Percentiles rank a stretch among this genome's conserved stretches.
These are phyloP conservation scores for Lutraria lutraria DNA, from an alignment of 2,888 invertebrate genomes.

Conservation along the genomic window DNA sequence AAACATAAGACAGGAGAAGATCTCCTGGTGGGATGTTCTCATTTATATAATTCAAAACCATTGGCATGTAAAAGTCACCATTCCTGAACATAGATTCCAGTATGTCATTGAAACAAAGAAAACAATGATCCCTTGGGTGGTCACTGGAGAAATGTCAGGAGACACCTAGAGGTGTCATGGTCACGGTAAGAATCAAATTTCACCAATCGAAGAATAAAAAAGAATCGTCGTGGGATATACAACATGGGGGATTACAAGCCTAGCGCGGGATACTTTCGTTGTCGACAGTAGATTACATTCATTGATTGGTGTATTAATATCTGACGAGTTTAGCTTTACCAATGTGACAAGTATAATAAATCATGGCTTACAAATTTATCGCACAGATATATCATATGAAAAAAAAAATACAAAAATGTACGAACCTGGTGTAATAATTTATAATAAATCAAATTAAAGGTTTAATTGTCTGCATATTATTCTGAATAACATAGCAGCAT, in stretches of 20 bases:
- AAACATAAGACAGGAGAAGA: background rate
- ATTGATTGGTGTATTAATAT: background rate
- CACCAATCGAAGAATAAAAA: background rate
- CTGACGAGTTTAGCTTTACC: background rate
- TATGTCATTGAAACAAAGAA: background rate
- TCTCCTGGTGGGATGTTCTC: background rate
- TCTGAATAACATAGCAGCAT: background rate
- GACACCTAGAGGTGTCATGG: background rate
- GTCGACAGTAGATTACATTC: background rate
- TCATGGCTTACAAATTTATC: background rate
- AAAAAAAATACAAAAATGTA: too few species aligned
- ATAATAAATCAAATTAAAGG: background rate
- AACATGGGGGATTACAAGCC: background rate
- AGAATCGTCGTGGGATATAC: background rate
- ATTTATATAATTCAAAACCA: background rate
- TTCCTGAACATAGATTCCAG: background rate
- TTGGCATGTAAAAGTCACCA: background rate
- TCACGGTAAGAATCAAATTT: background rate
- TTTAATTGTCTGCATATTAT: background rate
- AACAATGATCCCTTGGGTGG: background rate
- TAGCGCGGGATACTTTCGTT: background rate
- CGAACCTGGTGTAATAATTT: background rate
- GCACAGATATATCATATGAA: background rate
- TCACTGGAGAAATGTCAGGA: background rate
- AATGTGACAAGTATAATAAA: background rate